These are phyloP conservation scores for Puffinus mauretanicus DNA, from an alignment of 2,113 vertebrate genomes.

Conservation along the genomic window DNA sequence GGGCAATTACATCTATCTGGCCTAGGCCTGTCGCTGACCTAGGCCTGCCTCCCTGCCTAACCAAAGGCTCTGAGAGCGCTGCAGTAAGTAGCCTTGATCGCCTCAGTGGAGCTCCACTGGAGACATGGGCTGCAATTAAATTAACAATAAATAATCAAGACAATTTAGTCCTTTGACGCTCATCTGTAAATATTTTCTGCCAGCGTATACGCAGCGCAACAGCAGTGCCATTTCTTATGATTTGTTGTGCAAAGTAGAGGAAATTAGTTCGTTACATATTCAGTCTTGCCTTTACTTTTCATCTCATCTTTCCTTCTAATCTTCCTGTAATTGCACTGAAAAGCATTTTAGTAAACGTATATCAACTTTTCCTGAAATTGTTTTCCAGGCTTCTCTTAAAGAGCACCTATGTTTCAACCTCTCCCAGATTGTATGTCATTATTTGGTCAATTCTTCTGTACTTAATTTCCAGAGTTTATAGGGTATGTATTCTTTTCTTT, in stretches of 20 bases:
- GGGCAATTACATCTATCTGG: not conserved
- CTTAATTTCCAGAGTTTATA: not conserved
- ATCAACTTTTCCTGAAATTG: not conserved
- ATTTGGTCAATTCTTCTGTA: not conserved
- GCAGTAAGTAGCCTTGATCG: not conserved
- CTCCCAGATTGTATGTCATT: not conserved
- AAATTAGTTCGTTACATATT: not conserved
- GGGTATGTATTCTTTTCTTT: not conserved
- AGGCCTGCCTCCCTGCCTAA: not conserved
- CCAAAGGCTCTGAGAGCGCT: not conserved
- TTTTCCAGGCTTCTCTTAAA: not conserved
- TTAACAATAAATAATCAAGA: not conserved
- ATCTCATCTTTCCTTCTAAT: not conserved
- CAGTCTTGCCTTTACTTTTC: not conserved
- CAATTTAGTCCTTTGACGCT: not conserved
- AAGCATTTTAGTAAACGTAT: not conserved
- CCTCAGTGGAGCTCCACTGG: not conserved
- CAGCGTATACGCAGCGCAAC: fast-evolving
- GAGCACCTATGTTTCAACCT: not conserved
- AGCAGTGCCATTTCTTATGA: not conserved
- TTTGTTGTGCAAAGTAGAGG: not conserved
- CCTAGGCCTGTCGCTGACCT: not conserved
- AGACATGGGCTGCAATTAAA: not conserved
- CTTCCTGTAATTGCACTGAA: not conserved
- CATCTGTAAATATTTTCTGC: not conserved